Evolutionary conservation across 2,113 vertebrate genomes (phyloP).

Genomic region (Ardeotis arabs): DNA sequence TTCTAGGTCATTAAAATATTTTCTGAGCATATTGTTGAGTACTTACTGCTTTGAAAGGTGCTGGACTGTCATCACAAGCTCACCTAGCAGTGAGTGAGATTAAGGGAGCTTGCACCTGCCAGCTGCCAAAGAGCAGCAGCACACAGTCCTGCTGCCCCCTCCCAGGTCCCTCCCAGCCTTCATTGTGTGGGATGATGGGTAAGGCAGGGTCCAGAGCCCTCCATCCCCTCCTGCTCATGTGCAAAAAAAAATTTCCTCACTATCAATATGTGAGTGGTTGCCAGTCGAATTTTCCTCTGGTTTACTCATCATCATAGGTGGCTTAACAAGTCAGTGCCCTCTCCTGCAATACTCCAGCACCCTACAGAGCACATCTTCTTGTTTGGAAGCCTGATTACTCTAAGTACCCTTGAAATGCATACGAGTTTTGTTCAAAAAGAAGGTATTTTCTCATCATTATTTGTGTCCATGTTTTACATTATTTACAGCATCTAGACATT

Average conservation of each 20-base stretch:
- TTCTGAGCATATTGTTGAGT: background rate
- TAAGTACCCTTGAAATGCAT: conserved; percentile 1
- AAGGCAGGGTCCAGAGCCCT: background rate
- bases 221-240: fast-evolving
- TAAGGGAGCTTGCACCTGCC: background rate
- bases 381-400: background rate
- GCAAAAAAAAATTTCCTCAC: background rate
- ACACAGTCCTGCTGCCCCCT: fast-evolving
- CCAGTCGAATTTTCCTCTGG: background rate
- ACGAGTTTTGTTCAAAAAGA: background rate
- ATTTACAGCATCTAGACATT: background rate
- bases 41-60: background rate
- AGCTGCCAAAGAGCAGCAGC: background rate
- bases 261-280: background rate
- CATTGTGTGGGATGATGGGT: fast-evolving
- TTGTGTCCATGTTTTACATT: background rate
- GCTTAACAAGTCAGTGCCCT: background rate
- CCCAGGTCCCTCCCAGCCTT: background rate
- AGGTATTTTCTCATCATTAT: background rate
- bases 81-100: background rate
- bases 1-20: conserved; percentile 21
- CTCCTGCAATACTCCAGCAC: background rate
- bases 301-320: background rate
- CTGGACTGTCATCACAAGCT: background rate
- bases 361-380: background rate